A percentile compares a stretch with the other conserved stretches of the same genome.
These are phyloP conservation scores for Sitophilus oryzae DNA, from an alignment of 1,140 invertebrate genomes.

Conservation along the genomic window DNA sequence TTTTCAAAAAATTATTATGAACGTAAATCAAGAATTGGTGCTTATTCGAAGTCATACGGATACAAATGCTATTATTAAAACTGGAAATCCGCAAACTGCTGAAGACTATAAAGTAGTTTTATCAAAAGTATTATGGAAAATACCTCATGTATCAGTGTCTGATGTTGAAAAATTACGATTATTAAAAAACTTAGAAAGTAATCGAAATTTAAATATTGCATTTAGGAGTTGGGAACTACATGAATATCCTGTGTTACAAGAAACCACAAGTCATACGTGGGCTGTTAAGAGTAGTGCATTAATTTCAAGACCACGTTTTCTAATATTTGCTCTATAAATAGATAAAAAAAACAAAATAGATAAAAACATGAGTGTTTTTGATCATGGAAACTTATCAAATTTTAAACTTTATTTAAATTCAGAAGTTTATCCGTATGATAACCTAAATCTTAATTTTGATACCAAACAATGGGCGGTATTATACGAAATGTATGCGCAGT, in stretches of 20 bases:
- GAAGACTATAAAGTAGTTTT: no score
- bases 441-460: no score
- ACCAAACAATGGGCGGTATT: neutral
- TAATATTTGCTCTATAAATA: neutral
- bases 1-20: no score
- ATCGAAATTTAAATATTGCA: conserved; percentile 20
- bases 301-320: conserved; percentile 22
- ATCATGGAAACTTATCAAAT: no score
- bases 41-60: no score
- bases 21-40: no score
- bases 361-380: neutral
- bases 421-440: no score
- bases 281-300: conserved; percentile 19
- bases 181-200: conserved; percentile 15
- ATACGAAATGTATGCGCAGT: conserved; percentile 9
- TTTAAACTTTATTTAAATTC: no score
- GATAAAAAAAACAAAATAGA: conserved; percentile 1
- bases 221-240: conserved; percentile 38
- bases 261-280: conserved; percentile 25
- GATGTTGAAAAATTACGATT: no score
- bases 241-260: conserved; percentile 33
- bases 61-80: conserved; percentile 5
- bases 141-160: no score
- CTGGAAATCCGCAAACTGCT: neutral
- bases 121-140: conserved; percentile 11